These are phyloP conservation scores for Thymelicus acteon DNA, from an alignment of 2,888 invertebrate genomes.

Conservation along the genomic window DNA sequence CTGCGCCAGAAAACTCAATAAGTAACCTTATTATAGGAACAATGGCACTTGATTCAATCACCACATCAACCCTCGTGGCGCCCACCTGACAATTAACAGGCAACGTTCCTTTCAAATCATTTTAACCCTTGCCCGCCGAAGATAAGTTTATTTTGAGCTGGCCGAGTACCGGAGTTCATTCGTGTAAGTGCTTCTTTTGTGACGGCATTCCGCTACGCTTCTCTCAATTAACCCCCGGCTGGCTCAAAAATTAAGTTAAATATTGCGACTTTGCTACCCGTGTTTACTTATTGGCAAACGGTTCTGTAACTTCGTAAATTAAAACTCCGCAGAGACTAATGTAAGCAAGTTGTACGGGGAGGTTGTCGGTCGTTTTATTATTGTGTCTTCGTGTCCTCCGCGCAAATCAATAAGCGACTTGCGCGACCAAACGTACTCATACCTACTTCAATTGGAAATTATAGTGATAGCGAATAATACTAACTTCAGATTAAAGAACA, in stretches of 20 bases:
- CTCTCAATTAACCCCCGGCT: slow-evolving; percentile 77
- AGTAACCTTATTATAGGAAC: slow-evolving; percentile 74
- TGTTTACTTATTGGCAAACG: slow-evolving; percentile 79
- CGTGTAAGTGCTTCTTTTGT: slow-evolving; percentile 84
- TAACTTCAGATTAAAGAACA: too few species aligned
- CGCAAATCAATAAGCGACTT: slow-evolving; percentile 44
- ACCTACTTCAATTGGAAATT: not conserved
- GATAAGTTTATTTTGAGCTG: slow-evolving; percentile 85
- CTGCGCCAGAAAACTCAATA: slow-evolving; percentile 74
- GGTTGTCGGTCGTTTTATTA: slow-evolving; percentile 43
- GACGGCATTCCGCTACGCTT: slow-evolving; percentile 76
- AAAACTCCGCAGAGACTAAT: slow-evolving; percentile 62
- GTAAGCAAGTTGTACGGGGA: slow-evolving; percentile 50
- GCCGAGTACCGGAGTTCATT: slow-evolving; percentile 71
- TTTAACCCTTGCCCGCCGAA: slow-evolving; percentile 81
- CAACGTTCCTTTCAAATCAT: slow-evolving; percentile 69
- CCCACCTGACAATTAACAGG: slow-evolving; percentile 74
- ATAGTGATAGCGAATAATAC: too few species aligned
- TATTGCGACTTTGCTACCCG: slow-evolving; percentile 70
- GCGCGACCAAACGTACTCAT: not conserved
- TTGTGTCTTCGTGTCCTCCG: slow-evolving; percentile 37
- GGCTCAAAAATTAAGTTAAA: slow-evolving; percentile 85
- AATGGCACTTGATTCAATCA: slow-evolving; percentile 78
- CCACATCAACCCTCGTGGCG: slow-evolving; percentile 62
- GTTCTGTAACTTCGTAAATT: slow-evolving; percentile 73